These are phyloP conservation scores for Nyleta sp. DNA, from an alignment of 2,888 invertebrate species.

Conservation along the genomic window DNA sequence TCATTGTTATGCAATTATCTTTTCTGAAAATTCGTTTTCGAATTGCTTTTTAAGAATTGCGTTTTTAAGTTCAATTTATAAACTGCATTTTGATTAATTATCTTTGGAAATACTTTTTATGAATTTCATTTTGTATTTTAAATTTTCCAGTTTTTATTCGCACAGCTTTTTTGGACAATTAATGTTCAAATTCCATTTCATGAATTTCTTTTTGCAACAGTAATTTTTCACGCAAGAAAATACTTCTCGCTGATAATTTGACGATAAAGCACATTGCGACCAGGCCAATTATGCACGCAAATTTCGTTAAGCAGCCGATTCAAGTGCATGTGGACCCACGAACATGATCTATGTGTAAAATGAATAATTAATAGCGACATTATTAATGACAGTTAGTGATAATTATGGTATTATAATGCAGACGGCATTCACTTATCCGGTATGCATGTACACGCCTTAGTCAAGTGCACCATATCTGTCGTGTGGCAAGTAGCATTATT, in stretches of 20 bases:
- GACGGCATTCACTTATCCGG: conserved; percentile 56
- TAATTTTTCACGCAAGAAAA: not conserved
- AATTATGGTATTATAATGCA: conserved; percentile 59
- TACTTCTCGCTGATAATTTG: not conserved
- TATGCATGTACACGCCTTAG: conserved; percentile 59
- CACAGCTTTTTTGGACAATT: no score
- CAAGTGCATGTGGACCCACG: conserved; percentile 43
- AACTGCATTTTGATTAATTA: no score
- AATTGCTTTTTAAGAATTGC: no score
- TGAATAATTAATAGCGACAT: conserved; percentile 51
- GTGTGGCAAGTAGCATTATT: conserved; percentile 61
- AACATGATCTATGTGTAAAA: conserved; percentile 40
- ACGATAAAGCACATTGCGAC: conserved; percentile 12
- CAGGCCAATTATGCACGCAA: conserved; percentile 39
- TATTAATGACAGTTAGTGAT: conserved; percentile 56
- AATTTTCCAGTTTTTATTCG: no score
- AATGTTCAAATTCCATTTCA: no score
- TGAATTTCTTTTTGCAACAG: no score
- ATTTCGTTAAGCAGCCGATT: conserved; percentile 38
- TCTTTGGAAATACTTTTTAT: no score
- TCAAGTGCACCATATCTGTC: conserved; percentile 60
- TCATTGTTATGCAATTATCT: no score
- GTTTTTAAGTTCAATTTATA: no score
- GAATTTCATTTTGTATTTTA: no score
- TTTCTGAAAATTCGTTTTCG: no score